Percentiles rank a stretch among this genome's conserved stretches.
Conservation (phyloP, 2,888 invertebrate species). For the Lydus trimaculatus region DNA sequence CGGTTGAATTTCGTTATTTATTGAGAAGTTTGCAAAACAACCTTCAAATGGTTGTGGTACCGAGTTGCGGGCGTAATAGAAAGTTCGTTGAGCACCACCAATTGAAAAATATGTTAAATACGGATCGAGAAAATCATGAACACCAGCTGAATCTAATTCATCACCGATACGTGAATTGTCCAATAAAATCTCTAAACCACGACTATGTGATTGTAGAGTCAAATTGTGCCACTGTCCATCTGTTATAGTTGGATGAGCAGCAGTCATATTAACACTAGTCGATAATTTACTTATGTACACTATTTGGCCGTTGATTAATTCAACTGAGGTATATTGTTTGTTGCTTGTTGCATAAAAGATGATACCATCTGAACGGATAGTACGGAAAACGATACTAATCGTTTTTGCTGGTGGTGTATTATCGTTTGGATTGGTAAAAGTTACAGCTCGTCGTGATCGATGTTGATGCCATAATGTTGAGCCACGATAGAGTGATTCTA, state of each 20-base stretch:
- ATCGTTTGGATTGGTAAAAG: slow-evolving; percentile 14
- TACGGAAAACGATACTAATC: slow-evolving; percentile 82
- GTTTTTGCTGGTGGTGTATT: slow-evolving; percentile 69
- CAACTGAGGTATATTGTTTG: slow-evolving; percentile 84
- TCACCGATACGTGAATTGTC: slow-evolving; percentile 79
- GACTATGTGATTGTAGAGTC: slow-evolving; percentile 74
- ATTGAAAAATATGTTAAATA: slow-evolving; percentile 82
- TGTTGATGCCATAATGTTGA: slow-evolving; percentile 71
- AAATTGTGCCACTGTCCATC: slow-evolving; percentile 93
- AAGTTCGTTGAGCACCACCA: slow-evolving; percentile 76
- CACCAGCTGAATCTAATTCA: slow-evolving; percentile 84
- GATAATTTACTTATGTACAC: slow-evolving; percentile 83
- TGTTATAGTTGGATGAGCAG: slow-evolving; percentile 68
- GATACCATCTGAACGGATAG: slow-evolving; percentile 78
- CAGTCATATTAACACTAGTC: slow-evolving; percentile 83
- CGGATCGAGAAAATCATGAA: slow-evolving; percentile 92
- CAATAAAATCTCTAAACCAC: slow-evolving; percentile 75
- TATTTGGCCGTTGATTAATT: slow-evolving; percentile 78
- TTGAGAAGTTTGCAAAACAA: slow-evolving; percentile 86
- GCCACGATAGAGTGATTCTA: slow-evolving; percentile 80
- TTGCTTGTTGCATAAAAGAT: slow-evolving; percentile 88
- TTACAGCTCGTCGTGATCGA: slow-evolving; percentile 20
- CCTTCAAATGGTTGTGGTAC: slow-evolving; percentile 79
- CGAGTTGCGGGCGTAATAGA: slow-evolving; percentile 64
- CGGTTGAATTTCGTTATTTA: slow-evolving; percentile 90